phyloP scores from a whole-genome alignment of 2,113 vertebrate species.

The Tympanuchus pallidicinctus region DNA sequence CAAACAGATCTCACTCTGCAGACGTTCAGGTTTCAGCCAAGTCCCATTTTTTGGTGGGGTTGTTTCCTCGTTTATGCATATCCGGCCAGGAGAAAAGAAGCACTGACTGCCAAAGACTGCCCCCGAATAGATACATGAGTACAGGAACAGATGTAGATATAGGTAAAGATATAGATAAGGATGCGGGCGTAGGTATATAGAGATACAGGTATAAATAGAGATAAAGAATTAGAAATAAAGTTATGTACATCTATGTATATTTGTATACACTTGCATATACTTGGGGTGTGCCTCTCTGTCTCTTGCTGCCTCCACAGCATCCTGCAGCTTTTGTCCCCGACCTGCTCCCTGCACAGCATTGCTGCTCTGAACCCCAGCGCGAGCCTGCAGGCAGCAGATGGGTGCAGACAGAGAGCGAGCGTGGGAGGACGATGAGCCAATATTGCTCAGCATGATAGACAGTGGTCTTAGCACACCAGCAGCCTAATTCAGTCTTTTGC shows the following conservation, averaged over 20 bases:
- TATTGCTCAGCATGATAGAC: conserved; percentile 67
- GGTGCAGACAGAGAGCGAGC: conserved; percentile 40
- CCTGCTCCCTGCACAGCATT: neutral
- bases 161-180: no score
- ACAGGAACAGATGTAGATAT: no score
- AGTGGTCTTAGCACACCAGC: conserved; percentile 71
- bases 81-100: neutral
- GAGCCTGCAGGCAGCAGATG: conserved; percentile 65
- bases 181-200: neutral
- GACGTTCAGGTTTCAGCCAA: neutral
- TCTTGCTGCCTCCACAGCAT: neutral
- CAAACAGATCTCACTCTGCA: neutral
- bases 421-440: conserved; percentile 30
- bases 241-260: accelerated
- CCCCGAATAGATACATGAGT: neutral
- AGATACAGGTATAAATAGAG: neutral
- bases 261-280: accelerated
- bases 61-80: neutral
- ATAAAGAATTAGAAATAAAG: neutral
- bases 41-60: neutral
- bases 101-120: neutral
- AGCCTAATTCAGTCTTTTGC: conserved; percentile 39
- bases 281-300: neutral
- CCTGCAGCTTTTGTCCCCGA: conserved; percentile 37
- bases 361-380: neutral